Base-by-base conservation (phyloP, 2,113 vertebrate genomes). In the Apodemus sylvaticus region DNA sequence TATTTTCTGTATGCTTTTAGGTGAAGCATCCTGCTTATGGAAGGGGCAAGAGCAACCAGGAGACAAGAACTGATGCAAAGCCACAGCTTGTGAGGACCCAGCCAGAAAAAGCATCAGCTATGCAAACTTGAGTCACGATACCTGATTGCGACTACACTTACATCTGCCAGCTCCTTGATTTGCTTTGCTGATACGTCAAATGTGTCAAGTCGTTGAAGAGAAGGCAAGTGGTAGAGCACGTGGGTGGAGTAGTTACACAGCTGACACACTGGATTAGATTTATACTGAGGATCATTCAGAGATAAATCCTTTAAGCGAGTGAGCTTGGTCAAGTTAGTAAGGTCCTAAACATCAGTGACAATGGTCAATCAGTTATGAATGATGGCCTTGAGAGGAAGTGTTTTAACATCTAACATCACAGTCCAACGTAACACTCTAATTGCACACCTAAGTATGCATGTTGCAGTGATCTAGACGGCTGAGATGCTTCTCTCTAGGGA, bases 211-310 rank as follows among this genome's bases (percentile, higher is more conserved):
- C 97, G 98, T 97, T 98, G 98, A 85, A 99, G 99, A 60, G 85
- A 93, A 36, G 99, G 99, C 94, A 99, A 97, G 97, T 99, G 99
- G 97, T 99, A 99, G 4, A 99, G 98, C 13, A 99, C 93, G 31
- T 99, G 99, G 45, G 98, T 99, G 82, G 98, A 98, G 83, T 99
- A 99, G 98, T 99, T 99, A 96, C 98, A 99, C 92, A 99, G 98
- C 86, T 99, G 98, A 97, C 99, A 99, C 86, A 99, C 98, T 2
- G 99, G 99, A 96, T 99, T 99, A 64, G 99, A 96, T 51, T 97
- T 96, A 62, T 99, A 99, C 8, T 98, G 99, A 68, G 98, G 99
- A 97, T 99, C 99, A 88, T 98, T 99, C 90, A 99, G 98, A 11
- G 98, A 97, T 39, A 99, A 98, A 79, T 99, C 98, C 96, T 96